Evolutionary conservation across 2,888 invertebrate species (phyloP).

Genomic region (Oegoconia quadripuncta): DNA sequence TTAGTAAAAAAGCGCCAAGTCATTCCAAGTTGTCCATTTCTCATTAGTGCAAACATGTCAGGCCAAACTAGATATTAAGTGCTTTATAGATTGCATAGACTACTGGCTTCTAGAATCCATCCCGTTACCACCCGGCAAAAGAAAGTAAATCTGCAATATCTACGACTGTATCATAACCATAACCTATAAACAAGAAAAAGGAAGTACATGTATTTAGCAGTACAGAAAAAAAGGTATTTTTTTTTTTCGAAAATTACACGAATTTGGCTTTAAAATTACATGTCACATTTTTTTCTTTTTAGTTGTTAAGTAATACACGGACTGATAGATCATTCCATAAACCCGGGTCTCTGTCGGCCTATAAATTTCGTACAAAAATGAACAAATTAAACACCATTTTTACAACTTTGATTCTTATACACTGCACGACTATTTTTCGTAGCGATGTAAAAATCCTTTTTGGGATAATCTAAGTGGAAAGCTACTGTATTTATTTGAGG

Average conservation of each 20-base stretch:
- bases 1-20: too few species aligned
- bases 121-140: constrained; percentile 30
- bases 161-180: constrained; percentile 31
- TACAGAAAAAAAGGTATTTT: constrained; percentile 26
- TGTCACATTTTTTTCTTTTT: constrained; percentile 15
- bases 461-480: constrained; percentile 12
- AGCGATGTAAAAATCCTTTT: constrained; percentile 16
- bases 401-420: constrained; percentile 19
- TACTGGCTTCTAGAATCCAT: constrained; percentile 16
- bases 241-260: constrained; percentile 9
- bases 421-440: constrained; percentile 14
- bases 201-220: constrained; percentile 35
- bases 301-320: constrained; percentile 29
- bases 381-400: constrained; percentile 26
- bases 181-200: constrained; percentile 20
- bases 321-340: constrained; percentile 39
- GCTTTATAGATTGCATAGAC: constrained; percentile 27
- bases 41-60: constrained; percentile 17
- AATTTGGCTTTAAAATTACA: constrained; percentile 15
- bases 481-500: constrained; percentile 3
- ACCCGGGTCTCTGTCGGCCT: constrained; percentile 21
- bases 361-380: constrained; percentile 21
- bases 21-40: neutral
- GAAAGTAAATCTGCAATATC: constrained; percentile 18
- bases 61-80: constrained; percentile 50